Evolutionary conservation across 2,113 vertebrate genomes (phyloP).

Genomic region (Leptobrachium ailaonicum): DNA sequence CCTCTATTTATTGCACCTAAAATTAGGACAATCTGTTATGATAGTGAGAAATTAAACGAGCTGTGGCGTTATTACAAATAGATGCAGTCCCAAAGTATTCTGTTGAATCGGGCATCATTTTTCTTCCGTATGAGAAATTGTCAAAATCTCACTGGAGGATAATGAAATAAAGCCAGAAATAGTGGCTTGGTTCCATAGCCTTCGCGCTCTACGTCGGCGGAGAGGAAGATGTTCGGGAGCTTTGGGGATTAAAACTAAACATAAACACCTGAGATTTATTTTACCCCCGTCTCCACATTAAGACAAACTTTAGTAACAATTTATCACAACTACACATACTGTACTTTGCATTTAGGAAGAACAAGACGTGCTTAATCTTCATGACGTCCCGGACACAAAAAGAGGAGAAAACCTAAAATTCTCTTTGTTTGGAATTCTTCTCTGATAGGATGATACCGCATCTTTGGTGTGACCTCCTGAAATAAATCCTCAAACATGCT

Average conservation of each 20-base stretch:
- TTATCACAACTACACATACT: slow-evolving; percentile 47
- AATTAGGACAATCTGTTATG: slow-evolving; percentile 44
- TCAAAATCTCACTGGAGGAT: slow-evolving; percentile 45
- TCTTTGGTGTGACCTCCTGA: no score
- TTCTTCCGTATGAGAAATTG: slow-evolving; percentile 44
- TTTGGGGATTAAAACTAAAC: slow-evolving; percentile 49
- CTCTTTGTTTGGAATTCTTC: not conserved
- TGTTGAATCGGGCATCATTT: slow-evolving; percentile 42
- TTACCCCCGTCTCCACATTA: slow-evolving; percentile 39
- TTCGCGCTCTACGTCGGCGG: slow-evolving; percentile 17
- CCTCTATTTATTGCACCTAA: slow-evolving; percentile 19
- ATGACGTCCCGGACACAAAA: slow-evolving; percentile 25
- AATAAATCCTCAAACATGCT: no score
- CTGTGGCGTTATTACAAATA: slow-evolving; percentile 44
- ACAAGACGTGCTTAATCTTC: slow-evolving; percentile 45
- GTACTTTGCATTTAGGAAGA: slow-evolving; percentile 48
- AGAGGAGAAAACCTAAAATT: slow-evolving; percentile 18
- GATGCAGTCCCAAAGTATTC: slow-evolving; percentile 30
- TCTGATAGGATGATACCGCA: not conserved
- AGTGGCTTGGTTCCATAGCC: slow-evolving; percentile 35
- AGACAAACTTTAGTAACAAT: slow-evolving; percentile 48
- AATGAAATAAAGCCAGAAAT: slow-evolving; percentile 45
- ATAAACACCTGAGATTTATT: slow-evolving; percentile 50
- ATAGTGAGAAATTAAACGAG: slow-evolving; percentile 39
- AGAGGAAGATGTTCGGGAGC: slow-evolving; percentile 27